These are phyloP conservation scores for Halcyon malimbica DNA, from an alignment of 2,113 vertebrate species.

Conservation along the genomic window DNA sequence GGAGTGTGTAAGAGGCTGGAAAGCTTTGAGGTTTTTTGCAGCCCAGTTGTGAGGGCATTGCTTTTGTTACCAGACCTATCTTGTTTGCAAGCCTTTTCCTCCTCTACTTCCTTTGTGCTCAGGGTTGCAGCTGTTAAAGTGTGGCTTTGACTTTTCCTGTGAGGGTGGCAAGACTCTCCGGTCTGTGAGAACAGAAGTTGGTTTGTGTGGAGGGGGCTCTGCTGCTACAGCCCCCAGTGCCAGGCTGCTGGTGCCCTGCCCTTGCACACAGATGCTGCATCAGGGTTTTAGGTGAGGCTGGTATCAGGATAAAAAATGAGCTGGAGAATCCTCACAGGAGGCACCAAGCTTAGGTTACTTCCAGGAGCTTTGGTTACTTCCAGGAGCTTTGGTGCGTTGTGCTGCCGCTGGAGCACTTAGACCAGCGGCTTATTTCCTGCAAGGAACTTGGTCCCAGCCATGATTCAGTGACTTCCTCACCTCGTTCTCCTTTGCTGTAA, in stretches of 20 bases:
- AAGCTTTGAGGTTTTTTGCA: not conserved
- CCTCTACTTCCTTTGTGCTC: not conserved
- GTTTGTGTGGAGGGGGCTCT: not conserved
- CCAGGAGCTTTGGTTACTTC: not conserved
- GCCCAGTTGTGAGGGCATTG: not conserved
- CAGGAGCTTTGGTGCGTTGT: not conserved
- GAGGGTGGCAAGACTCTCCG: not conserved
- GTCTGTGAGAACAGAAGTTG: not conserved
- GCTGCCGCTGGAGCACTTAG: not conserved
- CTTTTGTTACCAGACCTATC: not conserved
- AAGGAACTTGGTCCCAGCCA: not conserved
- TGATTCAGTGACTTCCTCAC: constrained; percentile 51
- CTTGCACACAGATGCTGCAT: fast-evolving
- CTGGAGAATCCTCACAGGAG: not conserved
- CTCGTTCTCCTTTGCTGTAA: constrained; percentile 75
- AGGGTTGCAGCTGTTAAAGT: not conserved
- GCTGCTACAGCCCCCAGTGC: not conserved
- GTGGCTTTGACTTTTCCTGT: not conserved
- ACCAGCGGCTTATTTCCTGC: not conserved
- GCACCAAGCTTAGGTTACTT: not conserved
- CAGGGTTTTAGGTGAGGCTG: not conserved
- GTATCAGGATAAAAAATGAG: not conserved
- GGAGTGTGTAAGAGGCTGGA: fast-evolving
- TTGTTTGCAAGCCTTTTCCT: not conserved
- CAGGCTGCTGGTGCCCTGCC: not conserved